phyloP scores from a whole-genome alignment of 2,888 invertebrate genomes.

The Lasioglossum figueresi region DNA sequence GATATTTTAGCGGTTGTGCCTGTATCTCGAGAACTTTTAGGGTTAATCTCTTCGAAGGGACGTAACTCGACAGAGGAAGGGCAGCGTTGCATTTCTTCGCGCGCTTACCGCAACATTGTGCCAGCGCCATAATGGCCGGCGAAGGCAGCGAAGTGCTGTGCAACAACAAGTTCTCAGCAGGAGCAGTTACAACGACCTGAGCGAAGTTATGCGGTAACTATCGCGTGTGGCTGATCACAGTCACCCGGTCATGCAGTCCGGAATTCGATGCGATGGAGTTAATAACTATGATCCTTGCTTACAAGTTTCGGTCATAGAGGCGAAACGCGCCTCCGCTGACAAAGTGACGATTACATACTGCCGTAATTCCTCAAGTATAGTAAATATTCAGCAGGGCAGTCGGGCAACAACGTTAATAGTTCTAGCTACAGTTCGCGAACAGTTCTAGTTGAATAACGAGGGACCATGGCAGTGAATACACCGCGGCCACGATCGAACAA shows the following conservation, averaged over 20 bases:
- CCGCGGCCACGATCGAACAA: constrained; percentile 27
- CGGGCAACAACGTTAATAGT: constrained; percentile 14
- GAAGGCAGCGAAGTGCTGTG: not conserved
- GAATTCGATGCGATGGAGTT: not conserved
- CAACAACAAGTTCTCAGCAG: not conserved
- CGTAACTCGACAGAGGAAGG: not conserved
- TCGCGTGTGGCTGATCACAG: not conserved
- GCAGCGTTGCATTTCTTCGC: not conserved
- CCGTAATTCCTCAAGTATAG: not conserved
- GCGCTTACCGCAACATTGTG: not conserved
- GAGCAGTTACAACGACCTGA: not conserved
- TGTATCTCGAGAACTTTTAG: not conserved
- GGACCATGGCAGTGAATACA: constrained; percentile 29
- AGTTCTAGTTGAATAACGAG: constrained; percentile 17
- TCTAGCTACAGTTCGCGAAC: constrained; percentile 5
- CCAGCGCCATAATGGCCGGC: not conserved
- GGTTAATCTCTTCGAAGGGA: not conserved
- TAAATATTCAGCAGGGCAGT: constrained; percentile 17
- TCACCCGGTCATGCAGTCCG: not conserved
- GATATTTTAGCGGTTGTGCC: no score
- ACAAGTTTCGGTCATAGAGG: not conserved
- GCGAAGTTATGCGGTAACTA: constrained; percentile 15
- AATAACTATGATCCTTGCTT: not conserved
- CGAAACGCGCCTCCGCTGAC: not conserved
- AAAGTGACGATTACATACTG: not conserved